A percentile compares a stretch with the other conserved stretches of the same genome.
These are phyloP conservation scores for Trissolcus basalis DNA, from an alignment of 1,140 invertebrate genomes.

Conservation along the genomic window DNA sequence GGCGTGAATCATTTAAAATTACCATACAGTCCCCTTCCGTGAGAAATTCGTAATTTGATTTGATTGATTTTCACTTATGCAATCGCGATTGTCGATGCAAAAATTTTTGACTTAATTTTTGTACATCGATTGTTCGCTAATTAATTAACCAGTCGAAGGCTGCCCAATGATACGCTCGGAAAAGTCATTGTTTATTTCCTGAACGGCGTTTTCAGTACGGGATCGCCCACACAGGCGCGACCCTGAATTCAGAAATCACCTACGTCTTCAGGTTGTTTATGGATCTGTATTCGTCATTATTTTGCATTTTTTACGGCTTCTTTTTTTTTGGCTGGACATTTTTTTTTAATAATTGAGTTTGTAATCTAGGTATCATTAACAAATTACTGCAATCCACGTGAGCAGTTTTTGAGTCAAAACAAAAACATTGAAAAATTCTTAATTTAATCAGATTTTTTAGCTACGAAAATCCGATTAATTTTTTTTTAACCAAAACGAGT, in stretches of 20 bases:
- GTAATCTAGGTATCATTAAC: too few species aligned
- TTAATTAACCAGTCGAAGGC: conserved; percentile 35
- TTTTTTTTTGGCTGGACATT: conserved; percentile 5
- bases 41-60: conserved; percentile 17
- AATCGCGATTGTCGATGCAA: conserved; percentile 12
- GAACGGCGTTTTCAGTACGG: conserved; percentile 54
- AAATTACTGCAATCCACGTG: too few species aligned
- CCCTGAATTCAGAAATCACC: conserved; percentile 61
- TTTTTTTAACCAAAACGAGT: too few species aligned
- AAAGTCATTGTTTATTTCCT: conserved; percentile 64
- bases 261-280: conserved; percentile 54
- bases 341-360: too few species aligned
- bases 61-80: conserved; percentile 25
- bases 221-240: conserved; percentile 56
- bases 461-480: too few species aligned
- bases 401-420: too few species aligned
- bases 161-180: conserved; percentile 15
- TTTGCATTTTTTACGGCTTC: conserved; percentile 31
- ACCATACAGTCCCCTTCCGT: conserved; percentile 12
- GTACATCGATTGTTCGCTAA: conserved; percentile 25
- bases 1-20: conserved; percentile 4
- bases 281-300: conserved; percentile 48
- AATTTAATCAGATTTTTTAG: too few species aligned
- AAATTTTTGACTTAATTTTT: conserved; percentile 38
- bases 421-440: too few species aligned